phyloP scores from a whole-genome alignment of 53 echinoderm and acorn worm species.

The Paelopatides confundens region DNA sequence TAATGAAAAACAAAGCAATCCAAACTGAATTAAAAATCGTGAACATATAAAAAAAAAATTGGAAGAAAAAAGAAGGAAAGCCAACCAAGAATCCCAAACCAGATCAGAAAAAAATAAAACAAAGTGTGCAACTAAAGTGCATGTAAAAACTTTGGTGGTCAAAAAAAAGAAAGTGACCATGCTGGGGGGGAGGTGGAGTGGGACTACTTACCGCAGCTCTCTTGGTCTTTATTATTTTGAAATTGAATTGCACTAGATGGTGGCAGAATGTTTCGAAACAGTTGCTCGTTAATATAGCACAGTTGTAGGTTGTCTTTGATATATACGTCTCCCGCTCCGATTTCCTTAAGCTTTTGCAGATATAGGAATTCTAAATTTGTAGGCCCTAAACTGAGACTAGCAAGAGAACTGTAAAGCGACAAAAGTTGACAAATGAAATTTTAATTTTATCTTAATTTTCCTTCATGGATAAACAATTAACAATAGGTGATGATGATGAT shows the following conservation, averaged over 20 bases:
- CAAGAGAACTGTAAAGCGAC: not conserved
- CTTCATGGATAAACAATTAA: not conserved
- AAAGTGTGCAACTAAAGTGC: conserved; percentile 23
- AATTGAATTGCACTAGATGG: not conserved
- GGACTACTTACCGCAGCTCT: conserved; percentile 76
- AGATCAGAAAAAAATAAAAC: not conserved
- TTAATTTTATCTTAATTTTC: not conserved
- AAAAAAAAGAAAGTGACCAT: conserved; percentile 36
- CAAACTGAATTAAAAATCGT: too few relatives aligned
- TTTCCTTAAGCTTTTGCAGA: conserved; percentile 27
- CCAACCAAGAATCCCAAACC: not conserved
- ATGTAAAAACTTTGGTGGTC: not conserved
- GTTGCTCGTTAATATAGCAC: conserved; percentile 46
- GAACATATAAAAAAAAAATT: not conserved
- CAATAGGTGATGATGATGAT: too few relatives aligned
- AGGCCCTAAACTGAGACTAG: conserved; percentile 17
- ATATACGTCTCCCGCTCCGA: conserved; percentile 13
- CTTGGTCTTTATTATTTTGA: conserved; percentile 27
- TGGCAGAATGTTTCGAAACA: conserved; percentile 41
- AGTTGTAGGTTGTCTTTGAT: conserved; percentile 16
- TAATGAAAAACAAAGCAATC: not conserved
- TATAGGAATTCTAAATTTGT: not conserved
- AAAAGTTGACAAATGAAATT: not conserved
- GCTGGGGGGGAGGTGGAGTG: conserved; percentile 29
- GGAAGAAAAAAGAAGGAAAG: not conserved